These are phyloP conservation scores for Tauraco erythrolophus DNA, from an alignment of 2,113 vertebrate species.

Conservation along the genomic window DNA sequence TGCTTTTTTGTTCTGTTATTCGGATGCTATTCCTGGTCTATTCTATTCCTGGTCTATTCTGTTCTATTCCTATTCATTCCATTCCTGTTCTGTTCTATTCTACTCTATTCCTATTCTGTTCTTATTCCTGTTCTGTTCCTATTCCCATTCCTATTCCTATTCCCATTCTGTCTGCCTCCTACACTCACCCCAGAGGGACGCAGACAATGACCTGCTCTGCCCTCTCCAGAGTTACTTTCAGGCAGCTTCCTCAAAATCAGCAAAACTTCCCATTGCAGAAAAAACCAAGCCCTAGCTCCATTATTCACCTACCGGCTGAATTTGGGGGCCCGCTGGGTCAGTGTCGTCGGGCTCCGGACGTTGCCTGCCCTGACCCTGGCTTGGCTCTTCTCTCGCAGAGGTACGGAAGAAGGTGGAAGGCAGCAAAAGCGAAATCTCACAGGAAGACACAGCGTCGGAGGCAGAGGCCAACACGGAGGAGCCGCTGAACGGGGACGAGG, in stretches of 20 bases:
- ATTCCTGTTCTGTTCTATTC: background rate
- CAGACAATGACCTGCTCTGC: background rate
- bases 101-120: background rate
- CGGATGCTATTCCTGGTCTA: rapidly evolving
- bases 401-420: slow-evolving; percentile 80
- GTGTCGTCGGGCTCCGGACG: background rate
- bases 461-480: slow-evolving; percentile 75
- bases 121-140: rapidly evolving
- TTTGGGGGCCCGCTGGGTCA: background rate
- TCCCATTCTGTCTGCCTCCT: background rate
- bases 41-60: background rate
- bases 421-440: slow-evolving; percentile 70
- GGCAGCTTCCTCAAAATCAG: background rate
- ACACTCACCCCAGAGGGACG: background rate
- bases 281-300: rapidly evolving
- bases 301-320: rapidly evolving
- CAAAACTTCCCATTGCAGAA: background rate
- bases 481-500: slow-evolving; percentile 79
- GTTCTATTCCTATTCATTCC: background rate
- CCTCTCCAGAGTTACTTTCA: background rate
- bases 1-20: background rate
- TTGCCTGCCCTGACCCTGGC: background rate
- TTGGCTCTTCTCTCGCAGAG: slow-evolving; percentile 60
- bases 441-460: slow-evolving; percentile 83
- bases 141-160: too few species aligned